A percentile compares a stretch with the other conserved stretches of the same genome.
Conservation (phyloP, 1,140 invertebrate species). For the Bilobella aurantiaca region DNA sequence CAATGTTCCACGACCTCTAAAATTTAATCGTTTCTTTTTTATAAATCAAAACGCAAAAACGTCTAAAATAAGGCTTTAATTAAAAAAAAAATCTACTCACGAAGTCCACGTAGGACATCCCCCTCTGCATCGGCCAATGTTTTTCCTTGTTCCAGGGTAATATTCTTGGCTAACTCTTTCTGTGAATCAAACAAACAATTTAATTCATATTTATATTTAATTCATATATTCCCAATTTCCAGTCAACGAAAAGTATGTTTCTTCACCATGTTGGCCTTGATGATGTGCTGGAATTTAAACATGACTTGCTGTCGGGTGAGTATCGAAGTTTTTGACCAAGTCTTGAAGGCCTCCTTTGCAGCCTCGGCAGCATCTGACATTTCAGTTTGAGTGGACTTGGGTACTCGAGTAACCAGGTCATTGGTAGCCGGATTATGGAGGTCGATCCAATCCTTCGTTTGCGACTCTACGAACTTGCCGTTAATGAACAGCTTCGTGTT, state of each 20-base stretch:
- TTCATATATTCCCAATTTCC: background rate
- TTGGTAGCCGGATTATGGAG: conserved; percentile 88
- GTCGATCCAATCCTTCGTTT: conserved; percentile 84
- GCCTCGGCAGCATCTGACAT: conserved; percentile 83
- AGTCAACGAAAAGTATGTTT: background rate
- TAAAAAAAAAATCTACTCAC: conserved; percentile 49
- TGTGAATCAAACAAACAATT: conserved; percentile 39
- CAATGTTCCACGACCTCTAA: conserved; percentile 93
- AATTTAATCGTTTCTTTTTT: too few relatives aligned
- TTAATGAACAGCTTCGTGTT: conserved; percentile 89
- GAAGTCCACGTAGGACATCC: conserved; percentile 91
- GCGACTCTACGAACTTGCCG: conserved; percentile 89
- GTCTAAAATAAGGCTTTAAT: background rate
- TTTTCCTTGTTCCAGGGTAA: conserved; percentile 96
- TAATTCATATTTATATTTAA: background rate
- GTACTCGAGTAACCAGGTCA: conserved; percentile 68
- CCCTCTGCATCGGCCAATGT: conserved; percentile 94
- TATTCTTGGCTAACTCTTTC: conserved; percentile 79
- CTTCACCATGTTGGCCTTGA: conserved; percentile 61
- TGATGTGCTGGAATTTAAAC: conserved; percentile 77
- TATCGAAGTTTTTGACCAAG: conserved; percentile 87
- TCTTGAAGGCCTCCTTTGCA: conserved; percentile 67
- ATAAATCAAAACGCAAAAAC: conserved; percentile 17
- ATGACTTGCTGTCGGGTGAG: conserved; percentile 89
- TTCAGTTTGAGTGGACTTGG: conserved; percentile 78